These are phyloP conservation scores for Gadus macrocephalus DNA, from an alignment of 2,113 vertebrate species.

Conservation along the genomic window DNA sequence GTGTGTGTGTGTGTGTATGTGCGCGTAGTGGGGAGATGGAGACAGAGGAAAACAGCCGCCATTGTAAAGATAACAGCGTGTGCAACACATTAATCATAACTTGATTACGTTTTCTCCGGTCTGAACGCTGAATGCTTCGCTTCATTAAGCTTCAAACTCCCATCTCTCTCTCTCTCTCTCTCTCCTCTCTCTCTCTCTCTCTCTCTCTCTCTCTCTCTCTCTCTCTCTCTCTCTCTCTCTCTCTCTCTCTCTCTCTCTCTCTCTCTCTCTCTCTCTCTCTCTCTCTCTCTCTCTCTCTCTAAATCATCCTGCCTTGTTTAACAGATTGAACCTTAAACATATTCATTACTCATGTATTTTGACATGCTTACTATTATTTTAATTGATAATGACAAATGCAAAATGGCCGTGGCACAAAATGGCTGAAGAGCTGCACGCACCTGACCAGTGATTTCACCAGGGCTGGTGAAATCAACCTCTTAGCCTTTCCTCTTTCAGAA, in stretches of 20 bases:
- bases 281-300: not conserved
- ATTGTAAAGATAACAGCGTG: constrained; percentile 54
- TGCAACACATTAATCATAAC: constrained; percentile 63
- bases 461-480: too few species aligned
- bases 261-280: not conserved
- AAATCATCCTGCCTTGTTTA: not conserved
- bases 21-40: not conserved
- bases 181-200: not conserved
- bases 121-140: constrained; percentile 36
- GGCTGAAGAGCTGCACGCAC: too few species aligned
- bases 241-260: not conserved
- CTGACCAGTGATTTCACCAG: too few species aligned
- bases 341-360: not conserved
- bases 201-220: not conserved
- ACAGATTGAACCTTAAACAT: not conserved
- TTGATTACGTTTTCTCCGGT: constrained; percentile 61
- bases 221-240: not conserved
- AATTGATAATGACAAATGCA: too few species aligned
- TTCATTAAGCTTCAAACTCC: constrained; percentile 40
- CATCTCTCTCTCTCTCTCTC: not conserved
- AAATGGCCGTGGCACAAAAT: too few species aligned
- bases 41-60: constrained; percentile 36
- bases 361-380: too few species aligned
- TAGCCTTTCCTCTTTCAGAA: too few species aligned
- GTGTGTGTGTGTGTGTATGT: constrained; percentile 19